These are phyloP conservation scores for Ceyx margarethae DNA, from an alignment of 2,113 vertebrate species.

Conservation along the genomic window DNA sequence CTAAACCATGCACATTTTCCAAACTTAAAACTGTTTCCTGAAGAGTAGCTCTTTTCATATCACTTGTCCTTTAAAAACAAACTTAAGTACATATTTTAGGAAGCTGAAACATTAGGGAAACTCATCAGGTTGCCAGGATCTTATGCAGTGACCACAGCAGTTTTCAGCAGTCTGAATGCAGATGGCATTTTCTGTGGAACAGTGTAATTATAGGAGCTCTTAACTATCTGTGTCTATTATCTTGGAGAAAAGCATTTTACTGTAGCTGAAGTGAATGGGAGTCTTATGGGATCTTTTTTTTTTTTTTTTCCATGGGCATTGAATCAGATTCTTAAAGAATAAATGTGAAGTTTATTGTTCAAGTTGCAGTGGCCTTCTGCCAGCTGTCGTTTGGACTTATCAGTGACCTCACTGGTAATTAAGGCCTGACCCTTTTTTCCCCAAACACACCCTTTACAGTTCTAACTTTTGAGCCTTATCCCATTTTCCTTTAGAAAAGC, in stretches of 20 bases:
- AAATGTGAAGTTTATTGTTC: background rate
- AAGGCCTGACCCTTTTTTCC: background rate
- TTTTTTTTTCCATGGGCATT: background rate
- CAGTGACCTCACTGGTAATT: constrained; percentile 23
- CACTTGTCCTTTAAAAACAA: background rate
- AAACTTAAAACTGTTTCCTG: background rate
- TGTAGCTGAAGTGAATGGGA: constrained; percentile 2
- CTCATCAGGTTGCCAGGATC: background rate
- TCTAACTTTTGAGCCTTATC: constrained; percentile 15
- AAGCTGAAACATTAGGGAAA: background rate
- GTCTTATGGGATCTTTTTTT: background rate
- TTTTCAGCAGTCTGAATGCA: background rate
- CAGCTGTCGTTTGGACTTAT: background rate
- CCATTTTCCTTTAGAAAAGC: constrained; percentile 12
- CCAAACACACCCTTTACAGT: background rate
- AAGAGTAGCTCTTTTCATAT: background rate
- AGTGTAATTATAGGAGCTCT: background rate
- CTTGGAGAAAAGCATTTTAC: background rate
- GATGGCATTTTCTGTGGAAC: background rate
- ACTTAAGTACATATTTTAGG: background rate
- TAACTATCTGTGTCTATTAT: background rate
- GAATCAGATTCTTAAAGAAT: constrained; percentile 13
- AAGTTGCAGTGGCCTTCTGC: background rate
- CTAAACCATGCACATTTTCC: background rate
- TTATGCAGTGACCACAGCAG: background rate